Evolutionary conservation across 2,888 invertebrate genomes (phyloP).

Genomic region (Aplocera efformata): DNA sequence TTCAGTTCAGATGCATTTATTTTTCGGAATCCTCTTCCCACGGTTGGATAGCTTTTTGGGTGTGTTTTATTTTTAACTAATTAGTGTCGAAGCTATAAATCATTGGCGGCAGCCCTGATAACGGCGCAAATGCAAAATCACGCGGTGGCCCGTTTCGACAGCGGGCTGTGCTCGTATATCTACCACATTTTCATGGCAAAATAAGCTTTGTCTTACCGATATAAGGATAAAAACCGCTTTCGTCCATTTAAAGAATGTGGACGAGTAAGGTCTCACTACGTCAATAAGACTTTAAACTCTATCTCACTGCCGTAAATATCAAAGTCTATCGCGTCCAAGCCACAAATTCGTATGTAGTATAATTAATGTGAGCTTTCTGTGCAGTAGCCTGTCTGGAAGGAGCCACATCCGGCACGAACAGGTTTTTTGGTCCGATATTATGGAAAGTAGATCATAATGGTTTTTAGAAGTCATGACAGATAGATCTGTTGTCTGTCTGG

Average conservation of each 20-base stretch:
- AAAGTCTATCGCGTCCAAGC: background rate
- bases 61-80: conserved; percentile 17
- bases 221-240: no score
- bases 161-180: conserved; percentile 4
- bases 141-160: conserved; percentile 35
- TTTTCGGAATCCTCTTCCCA: conserved; percentile 7
- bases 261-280: background rate
- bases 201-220: no score
- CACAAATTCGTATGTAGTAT: no score
- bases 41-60: conserved; percentile 7
- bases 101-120: conserved; percentile 36
- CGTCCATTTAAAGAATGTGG: no score
- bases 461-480: conserved; percentile 17
- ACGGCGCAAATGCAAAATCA: conserved; percentile 43
- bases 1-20: no score
- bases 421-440: conserved; percentile 19
- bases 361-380: no score
- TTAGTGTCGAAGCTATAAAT: conserved; percentile 22
- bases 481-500: conserved; percentile 13
- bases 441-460: conserved; percentile 24
- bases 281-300: background rate
- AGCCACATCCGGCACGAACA: conserved; percentile 19
- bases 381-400: conserved; percentile 1
- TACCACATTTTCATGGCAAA: background rate
- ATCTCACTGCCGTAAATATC: background rate